phyloP scores from a whole-genome alignment of 2,113 vertebrate species.

The Phocoena phocoena region DNA sequence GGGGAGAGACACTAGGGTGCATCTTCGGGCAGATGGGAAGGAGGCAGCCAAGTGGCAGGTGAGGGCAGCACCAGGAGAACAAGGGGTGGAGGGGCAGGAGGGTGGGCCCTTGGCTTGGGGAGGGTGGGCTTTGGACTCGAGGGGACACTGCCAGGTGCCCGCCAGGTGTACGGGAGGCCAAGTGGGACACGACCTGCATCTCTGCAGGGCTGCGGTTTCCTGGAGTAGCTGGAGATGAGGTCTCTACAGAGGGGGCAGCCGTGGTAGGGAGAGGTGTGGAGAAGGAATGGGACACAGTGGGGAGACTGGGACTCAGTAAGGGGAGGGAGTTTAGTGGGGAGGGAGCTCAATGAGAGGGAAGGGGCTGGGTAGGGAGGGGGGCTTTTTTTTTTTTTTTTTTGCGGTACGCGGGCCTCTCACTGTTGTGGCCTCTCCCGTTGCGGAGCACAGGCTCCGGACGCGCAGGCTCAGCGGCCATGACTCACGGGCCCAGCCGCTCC shows the following conservation, averaged over 20 bases:
- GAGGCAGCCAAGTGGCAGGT: not conserved
- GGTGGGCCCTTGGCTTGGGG: not conserved
- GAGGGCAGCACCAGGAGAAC: no score
- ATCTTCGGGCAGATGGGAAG: not conserved
- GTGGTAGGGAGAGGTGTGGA: not conserved
- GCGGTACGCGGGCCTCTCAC: no score
- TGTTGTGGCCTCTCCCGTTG: no score
- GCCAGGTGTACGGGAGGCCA: rapidly evolving
- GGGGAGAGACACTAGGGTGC: not conserved
- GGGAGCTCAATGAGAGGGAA: not conserved
- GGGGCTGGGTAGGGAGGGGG: not conserved
- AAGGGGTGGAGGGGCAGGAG: not conserved
- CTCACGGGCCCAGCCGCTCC: no score
- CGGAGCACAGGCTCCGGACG: no score
- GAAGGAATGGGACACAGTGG: not conserved
- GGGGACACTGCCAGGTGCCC: not conserved
- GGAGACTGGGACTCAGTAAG: no score
- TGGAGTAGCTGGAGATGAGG: not conserved
- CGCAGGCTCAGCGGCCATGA: no score
- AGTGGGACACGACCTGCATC: not conserved
- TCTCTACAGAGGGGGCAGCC: not conserved
- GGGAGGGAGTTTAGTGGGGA: not conserved
- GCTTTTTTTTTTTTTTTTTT: no score
- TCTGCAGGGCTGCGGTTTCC: not conserved
- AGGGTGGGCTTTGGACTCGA: not conserved